Percentiles rank a stretch among this genome's conserved stretches.
These are phyloP conservation scores for Gorsachius goisagi DNA, from an alignment of 2,113 vertebrate species.

Conservation along the genomic window DNA sequence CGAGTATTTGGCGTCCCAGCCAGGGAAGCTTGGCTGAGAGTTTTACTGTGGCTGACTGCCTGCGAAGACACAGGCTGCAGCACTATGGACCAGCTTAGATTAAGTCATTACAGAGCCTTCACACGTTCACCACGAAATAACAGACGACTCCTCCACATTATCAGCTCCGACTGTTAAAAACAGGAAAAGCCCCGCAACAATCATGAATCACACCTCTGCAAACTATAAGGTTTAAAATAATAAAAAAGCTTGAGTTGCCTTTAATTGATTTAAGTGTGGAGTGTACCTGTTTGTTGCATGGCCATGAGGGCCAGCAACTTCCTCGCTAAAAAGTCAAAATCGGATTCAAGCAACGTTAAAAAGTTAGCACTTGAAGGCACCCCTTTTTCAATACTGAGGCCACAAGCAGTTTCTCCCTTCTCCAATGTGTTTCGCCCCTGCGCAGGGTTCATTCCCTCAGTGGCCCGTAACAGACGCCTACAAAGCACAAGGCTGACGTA, in stretches of 20 bases:
- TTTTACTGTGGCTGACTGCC: background rate
- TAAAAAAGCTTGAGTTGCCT: background rate
- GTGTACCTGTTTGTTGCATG: accelerated
- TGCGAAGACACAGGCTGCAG: background rate
- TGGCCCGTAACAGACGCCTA: background rate
- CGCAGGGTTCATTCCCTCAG: background rate
- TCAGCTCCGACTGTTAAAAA: background rate
- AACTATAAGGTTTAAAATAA: background rate
- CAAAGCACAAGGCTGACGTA: background rate
- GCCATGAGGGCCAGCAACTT: background rate
- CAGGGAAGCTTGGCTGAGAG: background rate
- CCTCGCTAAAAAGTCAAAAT: background rate
- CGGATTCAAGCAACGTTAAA: background rate
- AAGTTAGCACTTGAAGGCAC: background rate
- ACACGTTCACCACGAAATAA: background rate
- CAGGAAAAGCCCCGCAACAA: background rate
- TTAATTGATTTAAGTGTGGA: background rate
- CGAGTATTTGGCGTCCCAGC: background rate
- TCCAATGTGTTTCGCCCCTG: background rate
- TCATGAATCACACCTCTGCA: background rate
- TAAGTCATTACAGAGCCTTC: background rate
- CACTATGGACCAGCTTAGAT: background rate
- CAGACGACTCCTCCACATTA: background rate
- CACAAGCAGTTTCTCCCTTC: background rate
- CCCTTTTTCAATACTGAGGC: background rate